Evolutionary conservation across 2,113 vertebrate species (phyloP).

Genomic region (Platysternon megacephalum): DNA sequence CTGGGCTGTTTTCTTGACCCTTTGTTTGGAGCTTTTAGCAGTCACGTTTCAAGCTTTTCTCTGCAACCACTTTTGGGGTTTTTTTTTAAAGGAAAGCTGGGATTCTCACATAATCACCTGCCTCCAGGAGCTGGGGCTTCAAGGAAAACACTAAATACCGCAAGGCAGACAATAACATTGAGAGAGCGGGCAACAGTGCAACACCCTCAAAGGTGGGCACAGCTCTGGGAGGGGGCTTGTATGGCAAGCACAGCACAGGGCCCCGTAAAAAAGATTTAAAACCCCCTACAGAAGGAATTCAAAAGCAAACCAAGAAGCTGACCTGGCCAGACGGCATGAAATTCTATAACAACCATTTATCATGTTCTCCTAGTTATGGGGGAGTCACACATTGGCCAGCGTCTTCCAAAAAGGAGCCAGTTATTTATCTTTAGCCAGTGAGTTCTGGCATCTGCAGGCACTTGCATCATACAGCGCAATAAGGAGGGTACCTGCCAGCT

Average conservation of each 20-base stretch:
- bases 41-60: background rate
- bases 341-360: fast-evolving
- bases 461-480: background rate
- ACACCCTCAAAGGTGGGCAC: fast-evolving
- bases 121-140: background rate
- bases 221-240: fast-evolving
- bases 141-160: background rate
- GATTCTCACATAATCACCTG: background rate
- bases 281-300: slow-evolving; percentile 25
- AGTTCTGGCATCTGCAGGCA: fast-evolving
- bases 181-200: background rate
- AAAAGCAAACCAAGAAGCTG: background rate
- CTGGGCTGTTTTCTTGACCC: background rate
- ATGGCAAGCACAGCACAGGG: background rate
- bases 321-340: background rate
- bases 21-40: too few relatives aligned
- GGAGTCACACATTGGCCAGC: fast-evolving
- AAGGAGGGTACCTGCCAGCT: background rate
- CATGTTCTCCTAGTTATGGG: fast-evolving
- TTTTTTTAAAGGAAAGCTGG: background rate
- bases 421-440: background rate
- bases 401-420: background rate
- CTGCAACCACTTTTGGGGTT: background rate
- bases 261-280: background rate
- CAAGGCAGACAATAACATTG: background rate